Evolutionary conservation across 2,113 vertebrate genomes (phyloP).

Genomic region (Podilymbus podiceps): DNA sequence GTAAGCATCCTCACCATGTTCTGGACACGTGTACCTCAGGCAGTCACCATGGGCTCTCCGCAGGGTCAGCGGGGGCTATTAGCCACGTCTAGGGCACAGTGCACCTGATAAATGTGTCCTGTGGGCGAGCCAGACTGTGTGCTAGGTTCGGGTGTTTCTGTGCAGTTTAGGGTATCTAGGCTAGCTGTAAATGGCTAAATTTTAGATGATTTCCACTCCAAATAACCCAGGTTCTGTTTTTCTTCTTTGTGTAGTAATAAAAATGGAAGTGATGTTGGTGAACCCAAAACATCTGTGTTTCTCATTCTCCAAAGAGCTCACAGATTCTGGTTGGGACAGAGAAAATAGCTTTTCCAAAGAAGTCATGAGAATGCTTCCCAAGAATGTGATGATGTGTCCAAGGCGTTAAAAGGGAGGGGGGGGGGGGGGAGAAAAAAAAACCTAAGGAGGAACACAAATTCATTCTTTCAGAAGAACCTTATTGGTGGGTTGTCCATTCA

Average conservation of each 20-base stretch:
- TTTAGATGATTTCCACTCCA: background rate
- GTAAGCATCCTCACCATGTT: background rate
- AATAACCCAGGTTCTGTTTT: background rate
- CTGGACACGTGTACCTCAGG: background rate
- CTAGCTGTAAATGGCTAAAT: background rate
- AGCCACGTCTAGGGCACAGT: background rate
- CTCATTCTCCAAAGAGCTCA: background rate
- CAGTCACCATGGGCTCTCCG: background rate
- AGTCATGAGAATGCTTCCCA: background rate
- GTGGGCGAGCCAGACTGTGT: background rate
- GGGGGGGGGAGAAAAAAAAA: background rate
- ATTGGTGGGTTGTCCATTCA: background rate
- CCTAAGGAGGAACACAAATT: background rate
- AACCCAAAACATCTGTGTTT: background rate
- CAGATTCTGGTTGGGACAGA: background rate
- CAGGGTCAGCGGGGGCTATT: background rate
- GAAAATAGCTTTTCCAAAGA: background rate
- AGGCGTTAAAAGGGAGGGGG: background rate
- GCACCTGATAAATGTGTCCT: background rate
- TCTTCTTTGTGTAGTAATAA: background rate
- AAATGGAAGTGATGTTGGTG: background rate
- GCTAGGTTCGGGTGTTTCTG: background rate
- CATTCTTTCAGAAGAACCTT: background rate
- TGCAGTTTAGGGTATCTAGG: background rate
- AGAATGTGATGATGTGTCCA: background rate